phyloP scores from a whole-genome alignment of 2,888 invertebrate species.

The Chrysotoxum bicinctum region DNA sequence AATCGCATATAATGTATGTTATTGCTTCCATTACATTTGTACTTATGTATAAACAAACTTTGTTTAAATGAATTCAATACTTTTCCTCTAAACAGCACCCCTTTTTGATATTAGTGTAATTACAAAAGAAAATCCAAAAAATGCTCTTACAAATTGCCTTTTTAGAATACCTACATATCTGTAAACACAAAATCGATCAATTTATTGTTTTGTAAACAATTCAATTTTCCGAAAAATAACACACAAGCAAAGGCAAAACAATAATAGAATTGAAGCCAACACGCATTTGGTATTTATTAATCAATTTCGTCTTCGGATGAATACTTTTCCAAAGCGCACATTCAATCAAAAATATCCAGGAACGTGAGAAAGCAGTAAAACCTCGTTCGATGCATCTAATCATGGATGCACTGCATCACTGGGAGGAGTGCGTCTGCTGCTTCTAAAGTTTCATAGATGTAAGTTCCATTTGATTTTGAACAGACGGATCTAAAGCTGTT shows the following conservation, averaged over 20 bases:
- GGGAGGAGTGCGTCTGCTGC: background rate
- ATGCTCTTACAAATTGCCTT: no score
- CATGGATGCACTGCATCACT: background rate
- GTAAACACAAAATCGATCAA: constrained; percentile 7
- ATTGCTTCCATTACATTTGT: no score
- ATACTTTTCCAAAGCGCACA: background rate
- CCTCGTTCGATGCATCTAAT: background rate
- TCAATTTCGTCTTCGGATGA: background rate
- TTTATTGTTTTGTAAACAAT: constrained; percentile 17
- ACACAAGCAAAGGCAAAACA: background rate
- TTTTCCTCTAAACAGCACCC: no score
- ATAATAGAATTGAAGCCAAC: background rate
- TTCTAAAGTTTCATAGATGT: background rate
- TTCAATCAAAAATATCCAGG: background rate
- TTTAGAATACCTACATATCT: no score
- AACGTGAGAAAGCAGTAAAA: constrained; percentile 3
- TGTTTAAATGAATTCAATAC: no score
- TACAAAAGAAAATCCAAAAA: no score
- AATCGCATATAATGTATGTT: no score
- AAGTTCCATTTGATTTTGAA: constrained; percentile 7
- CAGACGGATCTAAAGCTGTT: constrained; percentile 14
- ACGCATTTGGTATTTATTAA: background rate
- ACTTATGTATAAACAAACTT: no score
- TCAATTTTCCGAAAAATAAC: constrained; percentile 2
- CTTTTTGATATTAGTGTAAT: no score